Evolutionary conservation across 2,888 invertebrate species (phyloP), one percentile per base, ranked within the genome.

Genomic region (Leuctra nigra): DNA sequence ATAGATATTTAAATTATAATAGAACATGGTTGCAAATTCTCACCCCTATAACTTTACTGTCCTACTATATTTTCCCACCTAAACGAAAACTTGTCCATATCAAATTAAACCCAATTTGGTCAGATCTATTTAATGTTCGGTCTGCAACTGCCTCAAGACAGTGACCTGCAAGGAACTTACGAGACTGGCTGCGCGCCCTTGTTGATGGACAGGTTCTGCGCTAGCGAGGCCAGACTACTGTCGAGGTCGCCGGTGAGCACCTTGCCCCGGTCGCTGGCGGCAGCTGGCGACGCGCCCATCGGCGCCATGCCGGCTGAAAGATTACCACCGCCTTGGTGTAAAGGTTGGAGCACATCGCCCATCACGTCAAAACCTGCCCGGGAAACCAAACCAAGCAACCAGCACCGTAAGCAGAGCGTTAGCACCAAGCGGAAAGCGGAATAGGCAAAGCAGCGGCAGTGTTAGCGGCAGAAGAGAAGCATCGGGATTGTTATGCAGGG

Each of bases 211-310:
- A 97, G 81, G 75, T 95, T 96, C 75, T 95, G 91, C 61, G 95
- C 96, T 66, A 97, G 77, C 63, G 89, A 89, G 61, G 94, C 94
- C 60, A 96, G 82, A 65, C 93, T 94, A 65, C 92, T 90, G 72
- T 97, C 95, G 72, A 97, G 77, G 74, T 96, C 96, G 56, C 93
- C 92, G 23, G 92, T 91, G 61, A 95, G 79, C 63, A 96, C 86
- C 70, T 87, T 88, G 61, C 83, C 83, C 57, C 78, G 70, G 68
- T 55, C 54, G 24, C 39, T 41, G 11, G 20, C 23, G 11, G 41
- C 39, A 13, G n/a, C 14, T n/a, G n/a, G n/a, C n/a, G 24, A 24
- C 2, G 20, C 33, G 35, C 24, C 16, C 16, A 23, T 22, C 16
- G 33, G 53, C 7, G 33, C 41, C 29, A 38, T 48, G 39, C 54